These are phyloP conservation scores for Agrenia bidenticulata DNA, from an alignment of 2,888 invertebrate species.

Conservation along the genomic window DNA sequence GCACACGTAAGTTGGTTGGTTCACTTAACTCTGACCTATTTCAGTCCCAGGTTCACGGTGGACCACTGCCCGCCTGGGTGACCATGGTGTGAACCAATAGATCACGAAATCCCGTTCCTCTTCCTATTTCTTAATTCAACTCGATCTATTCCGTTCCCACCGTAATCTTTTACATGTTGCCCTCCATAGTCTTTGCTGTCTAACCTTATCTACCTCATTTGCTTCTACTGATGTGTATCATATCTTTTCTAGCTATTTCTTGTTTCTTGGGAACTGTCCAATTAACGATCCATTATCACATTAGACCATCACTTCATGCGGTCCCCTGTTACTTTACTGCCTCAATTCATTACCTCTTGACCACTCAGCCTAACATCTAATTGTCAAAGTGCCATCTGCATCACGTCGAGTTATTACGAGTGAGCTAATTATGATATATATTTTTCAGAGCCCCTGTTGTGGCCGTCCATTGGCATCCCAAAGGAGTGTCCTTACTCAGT, in stretches of 20 bases:
- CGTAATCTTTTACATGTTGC: not conserved
- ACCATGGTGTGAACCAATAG: conserved; percentile 22
- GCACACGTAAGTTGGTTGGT: conserved; percentile 54
- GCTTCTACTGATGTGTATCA: too few species aligned
- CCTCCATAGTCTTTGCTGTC: too few species aligned
- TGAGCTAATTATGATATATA: too few species aligned
- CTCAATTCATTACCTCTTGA: conserved; percentile 1
- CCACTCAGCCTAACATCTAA: too few species aligned
- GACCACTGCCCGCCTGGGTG: conserved; percentile 28
- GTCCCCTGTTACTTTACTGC: too few species aligned
- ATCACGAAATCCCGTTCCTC: conserved; percentile 26
- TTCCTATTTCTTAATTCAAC: conserved; percentile 15
- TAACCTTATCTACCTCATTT: too few species aligned
- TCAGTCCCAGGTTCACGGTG: not conserved
- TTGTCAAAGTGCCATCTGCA: too few species aligned
- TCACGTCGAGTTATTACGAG: too few species aligned
- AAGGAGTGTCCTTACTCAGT: conserved; percentile 74
- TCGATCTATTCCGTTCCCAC: conserved; percentile 25
- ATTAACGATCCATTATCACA: conserved; percentile 16
- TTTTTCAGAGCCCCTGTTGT: conserved; percentile 73
- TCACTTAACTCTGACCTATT: conserved; percentile 7
- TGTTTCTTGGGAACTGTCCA: conserved; percentile 20
- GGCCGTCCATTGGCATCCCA: conserved; percentile 86
- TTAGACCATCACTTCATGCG: conserved; percentile 27
- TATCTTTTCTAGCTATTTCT: too few species aligned